Conservation (phyloP, 2,888 invertebrate species). For the Drosophila subquinaria region DNA sequence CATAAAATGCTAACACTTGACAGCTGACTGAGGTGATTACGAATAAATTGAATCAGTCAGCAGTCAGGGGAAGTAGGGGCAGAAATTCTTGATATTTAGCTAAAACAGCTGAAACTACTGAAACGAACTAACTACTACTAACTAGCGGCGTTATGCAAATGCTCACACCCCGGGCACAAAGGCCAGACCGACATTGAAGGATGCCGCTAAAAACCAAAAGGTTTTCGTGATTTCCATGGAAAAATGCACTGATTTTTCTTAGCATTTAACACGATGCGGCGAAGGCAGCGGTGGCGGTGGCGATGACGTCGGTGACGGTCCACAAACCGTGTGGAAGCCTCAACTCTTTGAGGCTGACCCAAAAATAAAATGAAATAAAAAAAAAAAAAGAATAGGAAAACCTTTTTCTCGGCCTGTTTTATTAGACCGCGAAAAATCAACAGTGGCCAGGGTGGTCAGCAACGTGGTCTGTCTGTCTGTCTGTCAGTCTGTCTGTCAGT, state of each 20-base stretch:
- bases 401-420: conserved; percentile 59
- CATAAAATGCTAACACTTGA: conserved; percentile 15
- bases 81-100: not conserved
- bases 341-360: conserved; percentile 65
- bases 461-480: conserved; percentile 10
- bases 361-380: conserved; percentile 19
- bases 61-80: no score
- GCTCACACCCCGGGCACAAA: conserved; percentile 63
- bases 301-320: not conserved
- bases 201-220: conserved; percentile 55
- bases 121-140: conserved; percentile 10
- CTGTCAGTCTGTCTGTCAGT: not conserved
- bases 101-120: conserved; percentile 4
- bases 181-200: conserved; percentile 8
- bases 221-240: conserved; percentile 69
- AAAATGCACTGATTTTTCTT: conserved; percentile 64
- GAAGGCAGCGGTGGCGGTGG: conserved; percentile 12
- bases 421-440: conserved; percentile 79
- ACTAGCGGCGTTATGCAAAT: conserved; percentile 67
- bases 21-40: conserved; percentile 17
- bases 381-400: not conserved
- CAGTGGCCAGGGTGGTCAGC: conserved; percentile 76
- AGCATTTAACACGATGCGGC: conserved; percentile 54
- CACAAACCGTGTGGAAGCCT: conserved; percentile 36
- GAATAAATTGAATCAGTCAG: conserved; percentile 1